Percentiles rank a stretch among this genome's conserved stretches.
Evolutionary conservation across 1,140 invertebrate species (phyloP).

Genomic region (Zaprionus tsacasi): DNA sequence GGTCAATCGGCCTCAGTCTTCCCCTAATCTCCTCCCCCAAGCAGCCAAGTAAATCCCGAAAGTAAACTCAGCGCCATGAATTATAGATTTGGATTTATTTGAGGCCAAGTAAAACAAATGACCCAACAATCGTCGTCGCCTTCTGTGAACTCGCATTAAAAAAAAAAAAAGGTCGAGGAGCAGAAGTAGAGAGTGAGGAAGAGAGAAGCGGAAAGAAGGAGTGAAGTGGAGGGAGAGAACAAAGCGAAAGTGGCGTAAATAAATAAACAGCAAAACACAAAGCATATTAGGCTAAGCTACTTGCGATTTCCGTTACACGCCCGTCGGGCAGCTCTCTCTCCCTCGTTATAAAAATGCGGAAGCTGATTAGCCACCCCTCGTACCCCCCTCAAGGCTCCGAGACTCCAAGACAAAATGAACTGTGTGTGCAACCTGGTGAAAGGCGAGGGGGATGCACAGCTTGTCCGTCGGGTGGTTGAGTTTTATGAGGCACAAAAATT

Average conservation of each 20-base stretch:
- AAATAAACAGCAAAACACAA: slow-evolving; percentile 81
- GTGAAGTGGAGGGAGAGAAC: slow-evolving; percentile 19
- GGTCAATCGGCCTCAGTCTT: slow-evolving; percentile 43
- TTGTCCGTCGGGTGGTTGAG: slow-evolving; percentile 51
- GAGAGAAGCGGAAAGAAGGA: background rate
- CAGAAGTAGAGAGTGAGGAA: slow-evolving; percentile 15
- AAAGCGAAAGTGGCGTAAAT: slow-evolving; percentile 74
- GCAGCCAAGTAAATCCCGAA: slow-evolving; percentile 43
- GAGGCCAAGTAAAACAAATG: slow-evolving; percentile 82
- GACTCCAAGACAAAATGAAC: slow-evolving; percentile 48
- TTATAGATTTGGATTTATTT: slow-evolving; percentile 83
- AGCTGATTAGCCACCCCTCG: slow-evolving; percentile 69
- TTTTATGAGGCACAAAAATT: slow-evolving; percentile 82
- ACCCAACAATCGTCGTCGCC: slow-evolving; percentile 53
- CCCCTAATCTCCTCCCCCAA: background rate
- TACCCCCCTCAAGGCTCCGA: background rate
- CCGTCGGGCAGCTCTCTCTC: slow-evolving; percentile 39
- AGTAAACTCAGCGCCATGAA: slow-evolving; percentile 68
- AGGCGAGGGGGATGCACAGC: slow-evolving; percentile 2
- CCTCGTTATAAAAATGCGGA: slow-evolving; percentile 73
- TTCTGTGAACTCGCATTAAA: slow-evolving; percentile 37
- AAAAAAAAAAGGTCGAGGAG: slow-evolving; percentile 29
- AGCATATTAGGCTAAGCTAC: slow-evolving; percentile 83
- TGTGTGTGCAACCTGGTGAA: slow-evolving; percentile 28
- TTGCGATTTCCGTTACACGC: slow-evolving; percentile 80